Conservation (phyloP, 2,888 invertebrate species). For the Tinea pellionella region DNA sequence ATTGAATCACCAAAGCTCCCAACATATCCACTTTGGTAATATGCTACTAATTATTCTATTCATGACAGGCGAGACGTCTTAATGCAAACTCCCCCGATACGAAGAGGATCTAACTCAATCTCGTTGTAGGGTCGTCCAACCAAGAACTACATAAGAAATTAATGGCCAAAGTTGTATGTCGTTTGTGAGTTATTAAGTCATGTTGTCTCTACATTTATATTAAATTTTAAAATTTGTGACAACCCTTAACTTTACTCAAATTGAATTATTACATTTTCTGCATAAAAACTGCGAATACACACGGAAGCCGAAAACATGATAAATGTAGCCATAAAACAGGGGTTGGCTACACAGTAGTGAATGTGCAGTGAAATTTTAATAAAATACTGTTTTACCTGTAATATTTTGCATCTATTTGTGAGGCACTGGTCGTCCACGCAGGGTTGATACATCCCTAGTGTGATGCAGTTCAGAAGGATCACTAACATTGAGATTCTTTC, state of each 20-base stretch:
- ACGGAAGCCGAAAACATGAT: not conserved
- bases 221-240: too few relatives aligned
- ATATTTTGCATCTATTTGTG: conserved; percentile 88
- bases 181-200: too few relatives aligned
- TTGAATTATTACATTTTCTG: not conserved
- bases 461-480: conserved; percentile 97
- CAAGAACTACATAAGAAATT: not conserved
- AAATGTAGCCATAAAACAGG: not conserved
- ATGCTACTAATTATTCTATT: not conserved
- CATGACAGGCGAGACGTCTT: not conserved
- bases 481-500: conserved; percentile 98
- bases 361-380: not conserved
- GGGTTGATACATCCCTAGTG: conserved; percentile 99
- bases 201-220: too few relatives aligned
- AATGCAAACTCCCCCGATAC: not conserved
- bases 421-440: conserved; percentile 95
- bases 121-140: not conserved
- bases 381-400: conserved; percentile 76
- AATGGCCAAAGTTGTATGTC: not conserved
- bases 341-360: not conserved
- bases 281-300: not conserved
- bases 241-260: too few relatives aligned
- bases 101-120: not conserved
- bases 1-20: not conserved
- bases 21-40: not conserved